Evolutionary conservation across 2,888 invertebrate species (phyloP).

Genomic region (Xanthostigma xanthostigma): DNA sequence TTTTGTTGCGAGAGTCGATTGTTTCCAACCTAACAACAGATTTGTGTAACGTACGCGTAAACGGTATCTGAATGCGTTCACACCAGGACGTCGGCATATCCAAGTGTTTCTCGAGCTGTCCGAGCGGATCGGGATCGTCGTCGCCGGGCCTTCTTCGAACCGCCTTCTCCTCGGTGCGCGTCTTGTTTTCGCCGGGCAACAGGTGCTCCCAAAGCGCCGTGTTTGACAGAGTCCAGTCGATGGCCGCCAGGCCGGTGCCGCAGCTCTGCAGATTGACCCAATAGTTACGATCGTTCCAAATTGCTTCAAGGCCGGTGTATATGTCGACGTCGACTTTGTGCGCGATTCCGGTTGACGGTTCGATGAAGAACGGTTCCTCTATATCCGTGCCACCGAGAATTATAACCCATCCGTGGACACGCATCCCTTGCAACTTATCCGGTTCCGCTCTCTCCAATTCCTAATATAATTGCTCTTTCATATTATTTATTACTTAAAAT

Average conservation of each 20-base stretch:
- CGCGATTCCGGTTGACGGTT: constrained; percentile 62
- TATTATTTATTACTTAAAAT: no score
- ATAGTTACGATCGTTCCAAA: constrained; percentile 80
- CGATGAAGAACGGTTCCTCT: constrained; percentile 60
- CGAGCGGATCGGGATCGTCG: constrained; percentile 24
- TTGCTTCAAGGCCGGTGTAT: constrained; percentile 65
- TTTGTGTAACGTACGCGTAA: constrained; percentile 28
- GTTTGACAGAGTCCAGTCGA: constrained; percentile 48
- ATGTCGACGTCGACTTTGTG: constrained; percentile 39
- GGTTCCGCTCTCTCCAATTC: constrained; percentile 45
- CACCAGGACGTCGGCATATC: constrained; percentile 68
- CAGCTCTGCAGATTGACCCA: constrained; percentile 56
- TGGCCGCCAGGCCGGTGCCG: constrained; percentile 29
- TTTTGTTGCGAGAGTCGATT: no score
- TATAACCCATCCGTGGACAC: constrained; percentile 75
- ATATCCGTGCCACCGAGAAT: constrained; percentile 44
- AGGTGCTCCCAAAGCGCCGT: constrained; percentile 55
- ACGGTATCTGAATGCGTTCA: constrained; percentile 43
- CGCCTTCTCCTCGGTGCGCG: constrained; percentile 23
- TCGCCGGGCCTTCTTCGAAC: constrained; percentile 28
- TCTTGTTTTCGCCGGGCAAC: constrained; percentile 50
- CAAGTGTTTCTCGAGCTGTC: constrained; percentile 46
- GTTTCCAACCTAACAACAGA: no score
- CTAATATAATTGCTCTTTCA: constrained; percentile 23
- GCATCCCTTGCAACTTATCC: constrained; percentile 49